phyloP scores from a whole-genome alignment of 2,888 invertebrate genomes.

The Troides aeacus region DNA sequence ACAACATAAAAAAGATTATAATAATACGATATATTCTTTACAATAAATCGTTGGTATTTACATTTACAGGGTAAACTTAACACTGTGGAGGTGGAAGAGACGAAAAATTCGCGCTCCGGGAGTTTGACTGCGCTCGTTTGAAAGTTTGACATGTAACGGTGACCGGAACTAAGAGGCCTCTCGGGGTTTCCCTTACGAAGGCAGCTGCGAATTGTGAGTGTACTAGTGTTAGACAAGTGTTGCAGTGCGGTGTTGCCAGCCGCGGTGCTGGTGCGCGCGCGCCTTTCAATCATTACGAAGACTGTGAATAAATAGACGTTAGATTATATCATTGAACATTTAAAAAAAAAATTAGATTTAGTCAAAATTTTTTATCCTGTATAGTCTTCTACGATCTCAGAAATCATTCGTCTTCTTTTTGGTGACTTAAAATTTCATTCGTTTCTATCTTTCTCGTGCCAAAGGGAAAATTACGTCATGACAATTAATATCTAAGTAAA shows the following conservation, averaged over 20 bases:
- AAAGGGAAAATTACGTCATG: conserved; percentile 67
- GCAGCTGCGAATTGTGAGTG: conserved; percentile 39
- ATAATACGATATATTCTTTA: background rate
- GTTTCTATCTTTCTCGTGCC: conserved; percentile 65
- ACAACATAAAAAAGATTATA: too few relatives aligned
- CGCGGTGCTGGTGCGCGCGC: conserved; percentile 12
- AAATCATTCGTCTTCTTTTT: conserved; percentile 48
- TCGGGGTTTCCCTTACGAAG: conserved; percentile 25
- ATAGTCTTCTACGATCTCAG: conserved; percentile 76
- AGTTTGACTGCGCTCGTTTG: conserved; percentile 72
- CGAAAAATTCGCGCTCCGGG: conserved; percentile 61
- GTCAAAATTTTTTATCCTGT: conserved; percentile 53
- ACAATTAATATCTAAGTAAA: conserved; percentile 53
- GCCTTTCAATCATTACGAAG: conserved; percentile 50
- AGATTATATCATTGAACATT: conserved; percentile 46
- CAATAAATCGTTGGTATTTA: conserved; percentile 16
- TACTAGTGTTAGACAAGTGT: conserved; percentile 37
- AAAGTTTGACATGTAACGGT: conserved; percentile 27
- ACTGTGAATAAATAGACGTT: conserved; percentile 61
- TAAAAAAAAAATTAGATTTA: conserved; percentile 49
- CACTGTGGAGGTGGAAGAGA: conserved; percentile 48
- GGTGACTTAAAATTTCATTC: conserved; percentile 42
- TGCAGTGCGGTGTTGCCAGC: conserved; percentile 31
- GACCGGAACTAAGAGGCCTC: conserved; percentile 18
- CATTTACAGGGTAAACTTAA: conserved; percentile 53